A percentile compares a stretch with the other conserved stretches of the same genome.
Conservation (phyloP, 2,113 vertebrate species). For the Camarhynchus parvulus region DNA sequence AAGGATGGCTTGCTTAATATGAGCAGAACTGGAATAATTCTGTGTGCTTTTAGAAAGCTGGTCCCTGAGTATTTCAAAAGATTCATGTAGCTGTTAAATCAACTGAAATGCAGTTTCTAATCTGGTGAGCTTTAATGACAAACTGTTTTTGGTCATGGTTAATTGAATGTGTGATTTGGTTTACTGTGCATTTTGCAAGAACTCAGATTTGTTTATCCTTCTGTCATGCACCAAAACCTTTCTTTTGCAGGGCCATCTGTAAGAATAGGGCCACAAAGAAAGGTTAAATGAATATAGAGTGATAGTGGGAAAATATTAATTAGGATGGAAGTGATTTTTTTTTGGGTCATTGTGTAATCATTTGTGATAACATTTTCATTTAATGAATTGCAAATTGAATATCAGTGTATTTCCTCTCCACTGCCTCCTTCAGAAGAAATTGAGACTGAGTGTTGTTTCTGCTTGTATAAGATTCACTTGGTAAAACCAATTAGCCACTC, state of each 20-base stretch:
- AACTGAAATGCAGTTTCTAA: not conserved
- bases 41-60: not conserved
- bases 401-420: not conserved
- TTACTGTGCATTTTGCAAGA: not conserved
- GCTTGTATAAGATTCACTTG: not conserved
- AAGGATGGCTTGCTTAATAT: not conserved
- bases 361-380: not conserved
- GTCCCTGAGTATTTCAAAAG: not conserved
- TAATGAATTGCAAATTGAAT: not conserved
- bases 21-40: not conserved
- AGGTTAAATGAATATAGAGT: not conserved
- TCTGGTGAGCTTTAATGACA: not conserved
- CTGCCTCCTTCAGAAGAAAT: not conserved
- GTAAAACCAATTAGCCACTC: not conserved
- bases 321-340: not conserved
- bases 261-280: not conserved
- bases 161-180: not conserved
- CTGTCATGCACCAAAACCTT: not conserved
- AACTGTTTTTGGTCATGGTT: not conserved
- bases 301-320: not conserved
- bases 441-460: not conserved
- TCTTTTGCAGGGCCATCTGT: not conserved
- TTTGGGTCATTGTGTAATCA: not conserved
- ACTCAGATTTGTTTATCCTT: not conserved
- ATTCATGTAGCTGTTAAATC: not conserved